A percentile compares a stretch with the other conserved stretches of the same genome.
These are phyloP conservation scores for Adelges cooleyi DNA, from an alignment of 1,140 invertebrate genomes.

Conservation along the genomic window DNA sequence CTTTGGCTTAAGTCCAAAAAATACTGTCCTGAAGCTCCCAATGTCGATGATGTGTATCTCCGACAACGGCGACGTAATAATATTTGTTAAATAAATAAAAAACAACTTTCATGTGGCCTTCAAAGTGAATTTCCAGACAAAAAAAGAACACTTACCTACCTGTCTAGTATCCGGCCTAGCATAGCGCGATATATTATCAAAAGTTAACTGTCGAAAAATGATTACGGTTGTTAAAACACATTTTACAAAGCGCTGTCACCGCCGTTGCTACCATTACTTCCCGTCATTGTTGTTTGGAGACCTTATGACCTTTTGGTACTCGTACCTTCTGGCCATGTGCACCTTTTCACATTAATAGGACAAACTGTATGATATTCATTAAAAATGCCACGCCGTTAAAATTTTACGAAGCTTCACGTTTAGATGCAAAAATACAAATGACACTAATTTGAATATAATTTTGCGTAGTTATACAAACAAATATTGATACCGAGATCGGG, in stretches of 20 bases:
- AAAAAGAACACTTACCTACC: neutral
- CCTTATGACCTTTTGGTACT: slow-evolving; percentile 28
- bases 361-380: neutral
- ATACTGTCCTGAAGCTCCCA: neutral
- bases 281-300: slow-evolving; percentile 22
- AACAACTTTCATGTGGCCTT: neutral
- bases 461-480: too few species aligned
- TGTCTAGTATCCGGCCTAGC: too few species aligned
- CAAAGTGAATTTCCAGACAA: neutral
- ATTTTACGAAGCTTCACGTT: too few species aligned
- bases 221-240: slow-evolving; percentile 6
- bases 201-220: slow-evolving; percentile 21
- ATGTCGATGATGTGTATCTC: slow-evolving; percentile 15
- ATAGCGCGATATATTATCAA: too few species aligned
- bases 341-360: too few species aligned
- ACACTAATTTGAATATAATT: too few species aligned
- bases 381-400: neutral
- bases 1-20: slow-evolving; percentile 4
- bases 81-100: slow-evolving; percentile 10
- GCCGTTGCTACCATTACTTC: neutral
- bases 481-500: too few species aligned
- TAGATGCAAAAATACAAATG: too few species aligned
- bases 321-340: neutral
- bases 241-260: neutral
- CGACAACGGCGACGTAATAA: neutral